Conservation (phyloP, 35 echinoderm and acorn worm species). For the Lytechinus pictus region DNA sequence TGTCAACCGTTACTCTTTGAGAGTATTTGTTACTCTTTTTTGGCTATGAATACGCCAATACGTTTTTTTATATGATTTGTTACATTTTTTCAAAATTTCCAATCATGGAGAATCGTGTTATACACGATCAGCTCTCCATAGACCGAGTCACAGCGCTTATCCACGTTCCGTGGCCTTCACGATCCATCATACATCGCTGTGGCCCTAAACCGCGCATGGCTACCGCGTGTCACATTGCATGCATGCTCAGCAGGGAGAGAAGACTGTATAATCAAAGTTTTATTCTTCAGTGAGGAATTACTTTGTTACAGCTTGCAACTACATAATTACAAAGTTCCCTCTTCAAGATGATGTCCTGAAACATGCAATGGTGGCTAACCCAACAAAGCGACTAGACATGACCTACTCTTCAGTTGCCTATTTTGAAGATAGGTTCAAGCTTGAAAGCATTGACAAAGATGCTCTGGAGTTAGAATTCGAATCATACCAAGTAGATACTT, state of each 20-base stretch:
- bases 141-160: too few species aligned
- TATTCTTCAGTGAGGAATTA: conserved; percentile 66
- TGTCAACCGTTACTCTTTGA: too few species aligned
- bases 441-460: conserved; percentile 61
- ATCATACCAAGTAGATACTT: conserved; percentile 54
- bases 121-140: too few species aligned
- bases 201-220: too few species aligned
- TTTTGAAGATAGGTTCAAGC: conserved; percentile 72
- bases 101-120: too few species aligned
- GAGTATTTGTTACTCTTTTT: too few species aligned
- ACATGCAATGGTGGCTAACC: conserved; percentile 54
- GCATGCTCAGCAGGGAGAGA: conserved; percentile 40
- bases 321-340: conserved; percentile 54
- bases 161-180: too few species aligned
- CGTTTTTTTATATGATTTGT: too few species aligned
- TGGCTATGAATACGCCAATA: too few species aligned
- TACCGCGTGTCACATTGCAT: too few species aligned
- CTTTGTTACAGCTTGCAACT: conserved; percentile 56
- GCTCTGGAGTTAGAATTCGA: conserved; percentile 54
- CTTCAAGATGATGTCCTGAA: conserved; percentile 60
- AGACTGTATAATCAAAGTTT: conserved; percentile 44
- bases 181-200: too few species aligned
- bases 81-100: too few species aligned
- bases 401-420: conserved; percentile 64
- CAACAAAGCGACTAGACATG: conserved; percentile 43